Evolutionary conservation across 1,140 invertebrate species (phyloP), one percentile per base, ranked within the genome.

Genomic region (Rhizoglyphus robini): DNA sequence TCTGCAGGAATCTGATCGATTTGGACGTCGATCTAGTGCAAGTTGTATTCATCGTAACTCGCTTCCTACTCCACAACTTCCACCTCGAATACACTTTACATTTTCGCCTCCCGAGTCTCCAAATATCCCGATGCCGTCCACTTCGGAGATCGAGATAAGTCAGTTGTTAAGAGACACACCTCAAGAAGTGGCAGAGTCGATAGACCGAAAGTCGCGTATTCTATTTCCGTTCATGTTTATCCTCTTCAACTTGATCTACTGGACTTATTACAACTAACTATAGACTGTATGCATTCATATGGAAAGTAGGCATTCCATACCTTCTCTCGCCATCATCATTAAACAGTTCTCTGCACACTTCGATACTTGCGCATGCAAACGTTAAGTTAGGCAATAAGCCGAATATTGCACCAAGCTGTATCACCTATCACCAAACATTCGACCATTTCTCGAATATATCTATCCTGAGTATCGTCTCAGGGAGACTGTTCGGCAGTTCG

Each of bases 191-290:
- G 65, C 65, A 11, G 29, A 48, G 41, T 32, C 27, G 23, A 67
- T 67, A 27, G 71, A 72, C 51, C 65, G 69, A 20, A 65, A 66
- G 36, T 70, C 66, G 31, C 70, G 71, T 57, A 61, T 71, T 13
- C 51, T 71, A 48, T 72, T 72, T 29, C 71, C 71, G 1, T 59
- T 70, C 11, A 32, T 68, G 18, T 72, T 72, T 48, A 38, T 69
- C 20, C 51, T 65, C 69, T 67, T 75, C 70, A 68, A 71, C 69
- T 60, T 74, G 67, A 58, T 74, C 69, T 71, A 69, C 69, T 66
- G 70, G 73, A 11, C 61, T 25, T 70, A 68, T 63, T 70, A 67
- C 46, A 54, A 8, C 20, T 54, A 32, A n/a, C n/a, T n/a, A n/a
- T n/a, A n/a, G n/a, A n/a, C n/a, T n/a, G n/a, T n/a, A n/a, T n/a